phyloP scores from a whole-genome alignment of 2,797 vertebrate genomes.

The Myotis pilosus region DNA sequence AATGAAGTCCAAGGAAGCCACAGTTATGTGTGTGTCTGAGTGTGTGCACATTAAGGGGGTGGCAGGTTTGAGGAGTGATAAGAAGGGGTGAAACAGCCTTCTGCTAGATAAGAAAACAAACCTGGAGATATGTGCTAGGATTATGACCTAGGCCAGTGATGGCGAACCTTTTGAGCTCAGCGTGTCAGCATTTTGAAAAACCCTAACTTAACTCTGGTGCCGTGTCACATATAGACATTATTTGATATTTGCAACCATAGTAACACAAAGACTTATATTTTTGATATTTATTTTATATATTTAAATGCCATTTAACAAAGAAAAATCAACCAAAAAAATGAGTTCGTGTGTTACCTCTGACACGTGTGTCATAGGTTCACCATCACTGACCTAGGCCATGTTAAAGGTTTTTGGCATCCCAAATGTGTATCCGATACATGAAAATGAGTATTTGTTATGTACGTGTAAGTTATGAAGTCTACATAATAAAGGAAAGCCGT shows the following conservation, averaged over 20 bases:
- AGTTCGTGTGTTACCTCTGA: no score
- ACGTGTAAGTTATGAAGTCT: not conserved
- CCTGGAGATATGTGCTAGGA: not conserved
- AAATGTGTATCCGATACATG: not conserved
- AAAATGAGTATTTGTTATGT: not conserved
- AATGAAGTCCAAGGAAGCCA: not conserved
- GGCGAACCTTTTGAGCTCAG: no score
- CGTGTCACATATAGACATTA: no score
- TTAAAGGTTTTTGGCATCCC: conserved; percentile 11
- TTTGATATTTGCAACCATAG: no score
- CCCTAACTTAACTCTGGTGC: no score
- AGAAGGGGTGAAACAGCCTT: not conserved
- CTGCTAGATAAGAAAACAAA: not conserved
- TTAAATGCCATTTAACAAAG: no score
- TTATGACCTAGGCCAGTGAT: not conserved
- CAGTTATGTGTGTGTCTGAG: not conserved
- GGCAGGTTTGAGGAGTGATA: not conserved
- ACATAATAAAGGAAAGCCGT: not conserved
- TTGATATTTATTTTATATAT: no score
- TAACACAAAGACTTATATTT: no score
- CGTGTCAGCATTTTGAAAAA: no score
- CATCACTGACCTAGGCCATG: not conserved
- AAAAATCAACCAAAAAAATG: no score
- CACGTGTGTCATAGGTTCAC: no score
- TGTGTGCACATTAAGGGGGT: no score